Percentiles rank a stretch among this genome's conserved stretches.
phyloP scores from a whole-genome alignment of 2,797 vertebrate genomes.

The Hephaestus fuliginosus region DNA sequence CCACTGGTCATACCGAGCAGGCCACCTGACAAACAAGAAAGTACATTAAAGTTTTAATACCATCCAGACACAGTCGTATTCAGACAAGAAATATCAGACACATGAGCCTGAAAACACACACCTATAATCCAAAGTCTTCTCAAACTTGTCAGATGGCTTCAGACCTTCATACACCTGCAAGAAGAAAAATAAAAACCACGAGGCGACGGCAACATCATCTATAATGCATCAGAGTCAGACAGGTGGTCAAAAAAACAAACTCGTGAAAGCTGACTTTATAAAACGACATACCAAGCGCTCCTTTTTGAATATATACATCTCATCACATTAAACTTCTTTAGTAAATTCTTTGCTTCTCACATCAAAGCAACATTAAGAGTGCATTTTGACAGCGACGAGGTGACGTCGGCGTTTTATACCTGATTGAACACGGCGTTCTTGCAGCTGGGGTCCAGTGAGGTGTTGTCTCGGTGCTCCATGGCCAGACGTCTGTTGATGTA shows the following conservation, averaged over 20 bases:
- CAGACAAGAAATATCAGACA: neutral
- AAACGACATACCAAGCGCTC: neutral
- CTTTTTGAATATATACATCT: neutral
- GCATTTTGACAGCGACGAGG: neutral
- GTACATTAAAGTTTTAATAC: neutral
- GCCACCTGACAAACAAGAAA: conserved; percentile 88
- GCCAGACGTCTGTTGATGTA: conserved; percentile 98
- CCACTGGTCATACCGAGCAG: conserved; percentile 97
- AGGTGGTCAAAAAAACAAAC: neutral
- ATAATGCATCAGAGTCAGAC: neutral
- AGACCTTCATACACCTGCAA: conserved; percentile 96
- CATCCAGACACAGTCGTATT: neutral
- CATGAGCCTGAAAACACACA: conserved; percentile 55
- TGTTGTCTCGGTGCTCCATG: conserved; percentile 98
- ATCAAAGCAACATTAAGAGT: neutral
- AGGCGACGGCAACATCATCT: neutral
- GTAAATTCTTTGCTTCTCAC: neutral
- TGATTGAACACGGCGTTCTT: conserved; percentile 96
- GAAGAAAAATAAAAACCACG: conserved; percentile 4
- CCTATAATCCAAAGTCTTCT: conserved; percentile 98
- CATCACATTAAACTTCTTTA: neutral
- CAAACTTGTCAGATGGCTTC: conserved; percentile 96
- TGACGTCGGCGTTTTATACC: conserved; percentile 78
- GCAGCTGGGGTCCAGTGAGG: conserved; percentile 91
- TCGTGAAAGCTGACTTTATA: neutral